phyloP scores from a whole-genome alignment of 2,113 vertebrate species.

The Tetraodon nigroviridis region DNA sequence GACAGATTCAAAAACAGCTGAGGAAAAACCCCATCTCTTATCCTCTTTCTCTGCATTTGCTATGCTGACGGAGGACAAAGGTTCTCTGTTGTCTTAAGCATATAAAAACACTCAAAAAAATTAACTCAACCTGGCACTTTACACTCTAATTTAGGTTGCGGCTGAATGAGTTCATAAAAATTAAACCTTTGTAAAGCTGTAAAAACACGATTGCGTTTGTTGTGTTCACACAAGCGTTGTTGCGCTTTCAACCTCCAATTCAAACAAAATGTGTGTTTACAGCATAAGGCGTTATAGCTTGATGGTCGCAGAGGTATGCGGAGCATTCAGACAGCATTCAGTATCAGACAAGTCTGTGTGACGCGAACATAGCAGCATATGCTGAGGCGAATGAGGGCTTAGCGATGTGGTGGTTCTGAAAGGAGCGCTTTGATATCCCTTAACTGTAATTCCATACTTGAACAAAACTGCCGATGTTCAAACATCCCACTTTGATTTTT shows the following conservation, averaged over 20 bases:
- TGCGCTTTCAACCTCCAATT: too few species aligned
- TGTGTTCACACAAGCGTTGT: constrained; percentile 26
- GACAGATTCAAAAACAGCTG: too few species aligned
- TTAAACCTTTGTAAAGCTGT: constrained; percentile 43
- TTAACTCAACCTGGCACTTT: constrained; percentile 41
- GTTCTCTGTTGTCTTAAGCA: too few species aligned
- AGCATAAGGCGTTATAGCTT: not conserved
- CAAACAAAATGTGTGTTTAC: too few species aligned
- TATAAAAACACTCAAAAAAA: constrained; percentile 18
- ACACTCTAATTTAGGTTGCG: constrained; percentile 24
- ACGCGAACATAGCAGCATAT: constrained; percentile 17
- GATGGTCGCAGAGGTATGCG: constrained; percentile 12
- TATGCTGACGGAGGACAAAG: too few species aligned
- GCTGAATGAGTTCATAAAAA: constrained; percentile 55
- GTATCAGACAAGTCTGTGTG: constrained; percentile 21
- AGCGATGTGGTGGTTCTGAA: constrained; percentile 55
- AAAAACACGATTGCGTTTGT: constrained; percentile 37
- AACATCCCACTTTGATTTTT: constrained; percentile 53
- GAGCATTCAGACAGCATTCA: constrained; percentile 13
- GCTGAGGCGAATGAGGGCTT: constrained; percentile 34
- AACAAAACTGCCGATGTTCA: constrained; percentile 58
- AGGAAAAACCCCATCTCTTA: too few species aligned
- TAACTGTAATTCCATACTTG: constrained; percentile 64
- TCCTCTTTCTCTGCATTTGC: too few species aligned
- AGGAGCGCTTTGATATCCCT: constrained; percentile 58